Evolutionary conservation across 2,888 invertebrate genomes (phyloP), one percentile per base, ranked within the genome.

Genomic region (Drosophila suboccidentalis): DNA sequence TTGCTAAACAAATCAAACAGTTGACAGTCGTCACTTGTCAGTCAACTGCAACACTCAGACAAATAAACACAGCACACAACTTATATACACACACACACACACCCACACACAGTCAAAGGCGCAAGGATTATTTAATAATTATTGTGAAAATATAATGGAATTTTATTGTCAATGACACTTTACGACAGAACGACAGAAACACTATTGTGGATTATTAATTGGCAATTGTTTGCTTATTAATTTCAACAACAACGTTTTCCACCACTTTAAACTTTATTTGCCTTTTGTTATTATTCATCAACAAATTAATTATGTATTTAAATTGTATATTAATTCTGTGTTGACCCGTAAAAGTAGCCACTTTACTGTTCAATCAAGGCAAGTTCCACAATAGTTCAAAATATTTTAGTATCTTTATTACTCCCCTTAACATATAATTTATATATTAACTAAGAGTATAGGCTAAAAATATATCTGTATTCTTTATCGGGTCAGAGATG

Each of bases 1-100:
- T 32, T 41, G 74, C 78, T 62, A 54, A 70, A 78, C 78, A 78
- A 65, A 83, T 82, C 83, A 86, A 80, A 61, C 58, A 55, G 60
- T 65, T 70, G 77, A 70, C 79, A 83, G 32, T 65, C 78, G 63
- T 47, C 71, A 62, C 53, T 65, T 66, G 72, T 44, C 68, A 55
- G 22, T 4, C 49, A 63, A 38, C 26, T 43, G 32, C 51, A 46
- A 49, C 29, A 22, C 49, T 17, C 39, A n/a, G 36, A 9, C 43
- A 54, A 10, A 19, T 32, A 36, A 29, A 11, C 6, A 9, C 15
- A 6, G 34, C n/a, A n/a, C 49, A 49, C 32, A n/a, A 49, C 5
- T 13, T n/a, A n/a, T n/a, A n/a, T n/a, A n/a, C 6, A 43, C n/a
- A 19, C 32, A 47, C 10, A 13, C 47, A 47, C 4, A 11, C 32